Conservation (phyloP, 2,888 invertebrate genomes). For the Coleophora deauratella region DNA sequence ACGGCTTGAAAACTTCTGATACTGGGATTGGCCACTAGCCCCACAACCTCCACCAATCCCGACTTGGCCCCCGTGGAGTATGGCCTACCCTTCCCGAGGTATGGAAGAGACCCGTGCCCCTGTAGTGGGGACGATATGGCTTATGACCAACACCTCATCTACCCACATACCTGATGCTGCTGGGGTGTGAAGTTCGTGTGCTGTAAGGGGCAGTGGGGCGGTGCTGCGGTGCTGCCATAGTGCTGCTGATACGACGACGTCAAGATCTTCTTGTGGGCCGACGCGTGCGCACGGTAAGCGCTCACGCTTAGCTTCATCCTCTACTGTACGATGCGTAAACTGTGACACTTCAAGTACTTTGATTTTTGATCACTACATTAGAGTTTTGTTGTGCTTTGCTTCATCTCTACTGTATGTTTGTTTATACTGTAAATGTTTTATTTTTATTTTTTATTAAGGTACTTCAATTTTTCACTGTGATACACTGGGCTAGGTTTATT, state of each 20-base stretch:
- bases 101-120: no score
- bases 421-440: background rate
- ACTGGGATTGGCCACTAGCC: no score
- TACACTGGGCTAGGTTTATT: no score
- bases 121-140: no score
- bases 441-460: no score
- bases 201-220: constrained; percentile 66
- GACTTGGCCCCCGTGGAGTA: no score
- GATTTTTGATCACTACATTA: background rate
- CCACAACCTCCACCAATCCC: no score
- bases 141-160: background rate
- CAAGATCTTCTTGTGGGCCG: constrained; percentile 90
- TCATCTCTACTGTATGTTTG: background rate
- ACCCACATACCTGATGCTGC: constrained; percentile 42
- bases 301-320: constrained; percentile 90
- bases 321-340: constrained; percentile 3
- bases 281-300: constrained; percentile 90
- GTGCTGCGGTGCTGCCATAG: constrained; percentile 84
- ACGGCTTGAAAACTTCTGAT: no score
- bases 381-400: background rate
- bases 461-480: no score
- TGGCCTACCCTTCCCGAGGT: no score
- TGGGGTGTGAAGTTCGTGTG: constrained; percentile 48
- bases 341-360: background rate
- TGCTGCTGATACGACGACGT: constrained; percentile 84